These are phyloP conservation scores for Rhagium mordax DNA, from an alignment of 2,888 invertebrate genomes.

Conservation along the genomic window DNA sequence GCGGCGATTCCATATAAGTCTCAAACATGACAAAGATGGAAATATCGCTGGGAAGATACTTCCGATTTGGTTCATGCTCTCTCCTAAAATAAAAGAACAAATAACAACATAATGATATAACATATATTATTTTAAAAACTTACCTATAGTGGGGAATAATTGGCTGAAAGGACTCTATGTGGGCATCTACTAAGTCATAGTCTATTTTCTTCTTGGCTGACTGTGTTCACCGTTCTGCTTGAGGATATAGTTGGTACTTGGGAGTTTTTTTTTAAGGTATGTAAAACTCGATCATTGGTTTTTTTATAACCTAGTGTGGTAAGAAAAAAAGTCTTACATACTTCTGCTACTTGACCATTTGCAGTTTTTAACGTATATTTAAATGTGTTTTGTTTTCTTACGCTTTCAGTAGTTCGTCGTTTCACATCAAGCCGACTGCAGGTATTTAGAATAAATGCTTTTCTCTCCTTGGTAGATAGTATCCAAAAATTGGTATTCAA, in stretches of 20 bases:
- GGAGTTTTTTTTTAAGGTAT: slow-evolving; percentile 16
- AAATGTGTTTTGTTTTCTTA: slow-evolving; percentile 18
- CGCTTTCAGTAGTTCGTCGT: slow-evolving; percentile 10
- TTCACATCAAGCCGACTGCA: slow-evolving; percentile 17
- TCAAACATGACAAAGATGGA: slow-evolving; percentile 20
- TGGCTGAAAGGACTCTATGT: slow-evolving; percentile 23
- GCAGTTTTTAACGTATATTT: slow-evolving; percentile 17
- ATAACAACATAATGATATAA: not conserved
- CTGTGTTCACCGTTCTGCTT: slow-evolving; percentile 19
- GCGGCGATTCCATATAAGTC: too few relatives aligned
- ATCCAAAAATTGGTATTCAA: slow-evolving; percentile 19
- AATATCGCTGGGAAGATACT: slow-evolving; percentile 18
- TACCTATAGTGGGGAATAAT: slow-evolving; percentile 18
- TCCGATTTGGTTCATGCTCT: slow-evolving; percentile 19
- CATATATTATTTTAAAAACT: not conserved
- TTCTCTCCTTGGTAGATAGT: slow-evolving; percentile 12
- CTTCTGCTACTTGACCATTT: slow-evolving; percentile 14
- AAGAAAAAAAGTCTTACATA: slow-evolving; percentile 19
- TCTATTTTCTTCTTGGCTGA: slow-evolving; percentile 22
- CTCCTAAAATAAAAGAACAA: slow-evolving; percentile 12
- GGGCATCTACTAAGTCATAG: slow-evolving; percentile 16
- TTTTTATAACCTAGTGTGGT: slow-evolving; percentile 25
- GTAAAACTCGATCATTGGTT: slow-evolving; percentile 21
- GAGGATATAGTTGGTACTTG: slow-evolving; percentile 14
- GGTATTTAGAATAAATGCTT: slow-evolving; percentile 22